Conservation (phyloP, 1,140 invertebrate species). For the Dicyema japonicum region DNA sequence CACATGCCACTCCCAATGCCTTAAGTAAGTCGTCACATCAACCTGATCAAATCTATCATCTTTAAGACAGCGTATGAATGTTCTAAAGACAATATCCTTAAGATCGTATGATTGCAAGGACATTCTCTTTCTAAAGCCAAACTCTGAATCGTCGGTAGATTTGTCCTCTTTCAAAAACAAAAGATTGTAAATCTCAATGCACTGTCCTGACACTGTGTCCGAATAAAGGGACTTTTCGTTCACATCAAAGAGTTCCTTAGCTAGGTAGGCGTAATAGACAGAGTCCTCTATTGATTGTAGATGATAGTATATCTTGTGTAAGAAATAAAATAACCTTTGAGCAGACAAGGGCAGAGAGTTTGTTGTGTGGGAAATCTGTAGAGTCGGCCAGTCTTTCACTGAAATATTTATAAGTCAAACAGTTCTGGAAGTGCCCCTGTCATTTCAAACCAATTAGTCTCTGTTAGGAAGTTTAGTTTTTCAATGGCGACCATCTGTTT, state of each 20-base stretch:
- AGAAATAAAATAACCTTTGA: conserved; percentile 32
- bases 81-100: conserved; percentile 67
- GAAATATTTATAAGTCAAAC: too few species aligned
- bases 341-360: conserved; percentile 69
- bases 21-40: conserved; percentile 1
- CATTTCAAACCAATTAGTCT: too few species aligned
- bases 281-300: conserved; percentile 78
- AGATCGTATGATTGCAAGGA: conserved; percentile 15
- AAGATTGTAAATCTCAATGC: conserved; percentile 5
- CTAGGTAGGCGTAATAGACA: conserved; percentile 57
- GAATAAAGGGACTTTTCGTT: conserved; percentile 69
- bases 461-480: too few species aligned
- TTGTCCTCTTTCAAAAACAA: neutral
- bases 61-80: conserved; percentile 73
- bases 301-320: conserved; percentile 50
- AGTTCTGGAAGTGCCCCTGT: too few species aligned
- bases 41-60: conserved; percentile 52
- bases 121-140: neutral
- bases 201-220: conserved; percentile 52
- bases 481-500: too few species aligned
- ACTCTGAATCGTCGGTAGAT: neutral
- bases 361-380: conserved; percentile 41
- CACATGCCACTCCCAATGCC: too few species aligned
- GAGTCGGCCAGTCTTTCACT: conserved; percentile 78
- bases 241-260: conserved; percentile 65